Evolutionary conservation across 1,140 invertebrate genomes (phyloP), one percentile per base, ranked within the genome.

Genomic region (Chionoecetes opilio): DNA sequence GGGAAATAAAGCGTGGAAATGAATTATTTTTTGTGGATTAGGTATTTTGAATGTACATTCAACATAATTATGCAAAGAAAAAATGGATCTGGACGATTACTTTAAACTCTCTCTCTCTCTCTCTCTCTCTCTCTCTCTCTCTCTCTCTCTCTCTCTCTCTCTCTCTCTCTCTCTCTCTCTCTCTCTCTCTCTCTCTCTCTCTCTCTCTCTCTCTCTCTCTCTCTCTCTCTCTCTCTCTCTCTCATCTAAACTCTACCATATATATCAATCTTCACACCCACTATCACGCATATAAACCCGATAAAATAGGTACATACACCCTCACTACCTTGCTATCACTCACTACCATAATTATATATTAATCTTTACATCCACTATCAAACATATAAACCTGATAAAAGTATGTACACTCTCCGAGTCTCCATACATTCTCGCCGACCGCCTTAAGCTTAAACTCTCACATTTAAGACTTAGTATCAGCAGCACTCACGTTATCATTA

Each of bases 101-200:
- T 53, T 41, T 26, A 6, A 3, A 21, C 17, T 9, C 2, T 63
- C 53, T 63, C 53, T 63, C 53, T 63, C 53, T 63, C 53, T 63
- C 53, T 63, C 53, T 63, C 53, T 63, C 53, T 63, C 53, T 63
- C 53, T 63, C 53, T 63, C 63, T n/a, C 63, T n/a, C 63, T 75
- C 63, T 75, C 63, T 75, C 63, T 75, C 63, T 75, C 63, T 75
- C 63, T 75, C 63, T 75, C 63, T 75, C 63, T 75, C 63, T 75
- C 63, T 75, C 63, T 75, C 63, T 75, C 63, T 75, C 63, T 75
- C 63, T 75, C 63, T 75, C 63, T 75, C 63, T 75, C 63, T 75
- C 63, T 75, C 63, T 75, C 63, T 75, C 63, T 75, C 63, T 75
- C 63, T 75, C 63, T 75, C 63, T 75, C 63, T 75, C 63, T 75